Base-by-base conservation (phyloP, 2,797 vertebrate genomes). In the Sebastes melanostomus region DNA sequence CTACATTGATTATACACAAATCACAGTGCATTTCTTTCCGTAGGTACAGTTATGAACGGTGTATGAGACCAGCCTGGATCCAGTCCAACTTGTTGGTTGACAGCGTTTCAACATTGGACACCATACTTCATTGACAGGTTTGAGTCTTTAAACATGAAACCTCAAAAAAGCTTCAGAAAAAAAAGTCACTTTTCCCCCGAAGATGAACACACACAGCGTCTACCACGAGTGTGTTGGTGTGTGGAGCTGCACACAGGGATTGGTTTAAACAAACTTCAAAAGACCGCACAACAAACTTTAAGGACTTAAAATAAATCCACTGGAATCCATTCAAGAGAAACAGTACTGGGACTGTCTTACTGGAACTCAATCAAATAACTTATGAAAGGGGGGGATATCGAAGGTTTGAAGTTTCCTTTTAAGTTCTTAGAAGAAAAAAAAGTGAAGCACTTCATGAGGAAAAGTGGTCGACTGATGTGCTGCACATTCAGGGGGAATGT, bases 231-330 rank as follows among this genome's bases (percentile, higher is more conserved):
- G 6, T 2, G 11, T 52, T 50, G 27, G 69, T 59, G 73, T 27
- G 76, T 27, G 3, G 58, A 36, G 66, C 73, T 2, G 20, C 72
- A 32, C 76, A 30, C 34, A 1, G 75, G 70, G 79, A 80, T 55
- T 13, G 67, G 22, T 58, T 80, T 1, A 30, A 82, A 80, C 52
- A 58, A 69, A 84, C 86, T 86, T 88, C 83, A 88, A 86, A 86
- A 84, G 36, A 66, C n/a, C 34, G 10, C 59, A 68, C 75, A 66
- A 79, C 80, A 83, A 82, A 85, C 79, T 83, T 75, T 59, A 24
- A 77, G 38, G 71, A 78, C 50, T 84, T 77, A 63, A 83, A 71
- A 77, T 81, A 71, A 81, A 82, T 77, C 70, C 27, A 46, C 52
- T 85, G 85, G 85, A 88, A 79, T 66, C 60, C 42, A 60, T 66